These are phyloP conservation scores for Ecliptopera silaceata DNA, from an alignment of 2,888 invertebrate genomes.

Conservation along the genomic window DNA sequence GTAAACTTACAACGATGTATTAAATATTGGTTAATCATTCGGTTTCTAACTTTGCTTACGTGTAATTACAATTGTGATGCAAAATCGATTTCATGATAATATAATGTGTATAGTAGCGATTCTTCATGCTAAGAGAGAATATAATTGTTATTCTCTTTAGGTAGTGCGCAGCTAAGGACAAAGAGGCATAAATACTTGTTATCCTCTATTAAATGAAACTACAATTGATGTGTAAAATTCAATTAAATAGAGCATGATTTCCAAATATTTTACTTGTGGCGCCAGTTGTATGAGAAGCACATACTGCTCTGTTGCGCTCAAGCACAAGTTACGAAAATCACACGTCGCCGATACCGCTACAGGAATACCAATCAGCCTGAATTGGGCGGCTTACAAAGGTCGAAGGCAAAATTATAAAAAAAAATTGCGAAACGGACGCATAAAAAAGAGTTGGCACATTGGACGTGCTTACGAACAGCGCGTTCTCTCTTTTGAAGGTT, in stretches of 20 bases:
- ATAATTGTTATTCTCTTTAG: conserved; percentile 1
- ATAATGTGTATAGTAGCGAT: neutral
- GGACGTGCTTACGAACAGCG: conserved; percentile 73
- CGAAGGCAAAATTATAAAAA: conserved; percentile 78
- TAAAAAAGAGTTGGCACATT: conserved; percentile 79
- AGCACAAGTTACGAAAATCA: conserved; percentile 75
- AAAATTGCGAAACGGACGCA: conserved; percentile 74
- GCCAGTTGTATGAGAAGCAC: conserved; percentile 59
- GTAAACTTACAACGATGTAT: too few relatives aligned
- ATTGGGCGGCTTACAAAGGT: conserved; percentile 79
- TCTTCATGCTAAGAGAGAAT: neutral
- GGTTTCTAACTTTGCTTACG: neutral
- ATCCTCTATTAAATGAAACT: conserved; percentile 1
- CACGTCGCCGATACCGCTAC: conserved; percentile 58
- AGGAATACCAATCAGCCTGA: conserved; percentile 79
- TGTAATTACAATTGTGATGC: conserved; percentile 2
- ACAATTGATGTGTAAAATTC: conserved; percentile 17
- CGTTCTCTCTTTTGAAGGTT: conserved; percentile 82
- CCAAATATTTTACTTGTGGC: conserved; percentile 48
- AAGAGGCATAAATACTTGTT: conserved; percentile 4
- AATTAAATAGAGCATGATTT: conserved; percentile 25
- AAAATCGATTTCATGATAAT: neutral
- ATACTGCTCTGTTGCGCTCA: conserved; percentile 57
- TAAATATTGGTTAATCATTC: too few relatives aligned
- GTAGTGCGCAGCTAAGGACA: neutral